Evolutionary conservation across 1,140 invertebrate species (phyloP).

Genomic region (Antheraea mylitta): DNA sequence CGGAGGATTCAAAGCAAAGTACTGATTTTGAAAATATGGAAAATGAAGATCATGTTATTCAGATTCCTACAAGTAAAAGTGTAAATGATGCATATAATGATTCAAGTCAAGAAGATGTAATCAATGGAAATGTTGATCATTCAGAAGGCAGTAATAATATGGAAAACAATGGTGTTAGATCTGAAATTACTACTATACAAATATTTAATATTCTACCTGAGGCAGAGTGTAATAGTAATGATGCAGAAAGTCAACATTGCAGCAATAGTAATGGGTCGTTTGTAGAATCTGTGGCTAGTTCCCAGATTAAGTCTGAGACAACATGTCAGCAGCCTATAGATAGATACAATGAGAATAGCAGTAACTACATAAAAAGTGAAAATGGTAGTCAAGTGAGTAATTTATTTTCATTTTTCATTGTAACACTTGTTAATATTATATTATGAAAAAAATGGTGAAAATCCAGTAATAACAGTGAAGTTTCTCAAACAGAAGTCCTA

Average conservation of each 20-base stretch:
- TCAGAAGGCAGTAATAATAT: constrained; percentile 4
- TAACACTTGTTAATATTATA: too few relatives aligned
- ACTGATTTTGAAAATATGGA: constrained; percentile 12
- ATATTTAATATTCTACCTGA: neutral
- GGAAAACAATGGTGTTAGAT: constrained; percentile 7
- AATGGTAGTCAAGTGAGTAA: neutral
- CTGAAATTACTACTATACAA: neutral
- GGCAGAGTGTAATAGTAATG: neutral
- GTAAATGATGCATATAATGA: neutral
- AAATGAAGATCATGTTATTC: constrained; percentile 19
- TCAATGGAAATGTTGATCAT: constrained; percentile 14
- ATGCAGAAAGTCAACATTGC: constrained; percentile 25
- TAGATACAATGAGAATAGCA: constrained; percentile 22
- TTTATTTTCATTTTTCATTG: too few relatives aligned
- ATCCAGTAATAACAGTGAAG: too few relatives aligned
- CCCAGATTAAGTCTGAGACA: constrained; percentile 24
- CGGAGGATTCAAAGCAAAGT: neutral
- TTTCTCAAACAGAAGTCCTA: too few relatives aligned
- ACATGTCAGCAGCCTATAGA: constrained; percentile 19
- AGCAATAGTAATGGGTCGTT: constrained; percentile 40
- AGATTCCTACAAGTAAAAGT: constrained; percentile 7
- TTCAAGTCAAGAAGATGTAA: neutral
- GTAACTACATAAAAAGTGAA: constrained; percentile 9
- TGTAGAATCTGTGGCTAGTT: constrained; percentile 28
- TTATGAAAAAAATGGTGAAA: too few relatives aligned